phyloP scores from a whole-genome alignment of 2,888 invertebrate genomes.

The Neoitamus cyanurus region DNA sequence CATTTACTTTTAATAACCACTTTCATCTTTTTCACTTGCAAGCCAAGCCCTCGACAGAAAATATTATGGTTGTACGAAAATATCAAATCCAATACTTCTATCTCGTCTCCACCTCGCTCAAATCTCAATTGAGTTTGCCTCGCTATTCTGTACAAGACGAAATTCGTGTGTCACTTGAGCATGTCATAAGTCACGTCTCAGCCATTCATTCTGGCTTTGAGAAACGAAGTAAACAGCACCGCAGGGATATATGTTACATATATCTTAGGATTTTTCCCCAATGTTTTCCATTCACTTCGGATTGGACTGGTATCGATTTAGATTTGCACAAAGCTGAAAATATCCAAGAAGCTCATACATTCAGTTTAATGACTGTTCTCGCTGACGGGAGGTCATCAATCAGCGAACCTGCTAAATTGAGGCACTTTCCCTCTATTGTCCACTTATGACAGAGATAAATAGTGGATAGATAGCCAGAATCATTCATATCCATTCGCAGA shows the following conservation, averaged over 20 bases:
- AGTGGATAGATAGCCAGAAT: not conserved
- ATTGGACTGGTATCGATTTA: not conserved
- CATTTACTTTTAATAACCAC: too few relatives aligned
- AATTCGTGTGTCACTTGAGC: not conserved
- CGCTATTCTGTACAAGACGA: not conserved
- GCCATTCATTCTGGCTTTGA: not conserved
- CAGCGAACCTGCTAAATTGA: slow-evolving; percentile 15
- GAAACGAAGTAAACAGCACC: not conserved
- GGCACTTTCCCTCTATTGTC: slow-evolving; percentile 41
- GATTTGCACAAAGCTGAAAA: not conserved
- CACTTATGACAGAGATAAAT: slow-evolving; percentile 49
- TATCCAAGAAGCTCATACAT: not conserved
- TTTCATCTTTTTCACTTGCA: too few relatives aligned
- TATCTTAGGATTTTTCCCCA: not conserved
- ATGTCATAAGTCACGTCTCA: slow-evolving; percentile 19
- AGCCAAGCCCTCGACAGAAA: too few relatives aligned
- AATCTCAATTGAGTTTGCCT: not conserved
- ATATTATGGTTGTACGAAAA: too few relatives aligned
- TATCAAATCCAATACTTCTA: not conserved
- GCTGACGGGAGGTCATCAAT: slow-evolving; percentile 26
- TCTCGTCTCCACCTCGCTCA: not conserved
- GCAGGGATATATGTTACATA: slow-evolving; percentile 8
- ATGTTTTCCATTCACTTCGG: not conserved
- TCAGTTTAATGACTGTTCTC: not conserved
- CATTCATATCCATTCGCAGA: slow-evolving; percentile 3